Base-by-base conservation (phyloP, 1,140 invertebrate species). In the Pseudomyrmex gracilis region DNA sequence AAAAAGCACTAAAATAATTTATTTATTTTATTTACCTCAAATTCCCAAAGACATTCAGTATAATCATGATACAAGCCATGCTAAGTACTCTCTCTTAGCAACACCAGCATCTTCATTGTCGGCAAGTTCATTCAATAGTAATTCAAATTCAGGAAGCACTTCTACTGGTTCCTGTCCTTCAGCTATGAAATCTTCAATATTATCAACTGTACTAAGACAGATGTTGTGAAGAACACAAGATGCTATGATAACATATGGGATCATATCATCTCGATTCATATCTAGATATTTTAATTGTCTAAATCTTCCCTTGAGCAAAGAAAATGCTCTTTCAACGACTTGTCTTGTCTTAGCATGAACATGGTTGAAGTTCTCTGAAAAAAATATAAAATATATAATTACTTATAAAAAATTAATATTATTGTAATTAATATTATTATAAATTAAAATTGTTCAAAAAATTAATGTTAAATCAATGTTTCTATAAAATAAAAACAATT, bases 151-250 rank as follows among this genome's bases (percentile, higher is more conserved):
- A 34, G 34, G 34, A 34, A 34, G 5, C 1, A 34, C 34, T 34
- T 34, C 5, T 7, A 34, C 34, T 34, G 5, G 34, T 34, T 34
- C 34, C 34, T 34, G 34, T 34, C 34, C 34, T 34, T 34, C 34
- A 34, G 34, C 5, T 34, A 34, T 34, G 0, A 34, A 34, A 34
- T 34, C 34, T 34, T 34, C 34, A 34, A 34, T 34, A 34, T 55
- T 55, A 60, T 60, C 58, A 60, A 22, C 10, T 60, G 22, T 12
- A 24, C 17, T n/a, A 58, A 60, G 20, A 12, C 22, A 60, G 2
- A 60, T 60, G 20, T 60, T 60, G 12, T 60, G 58, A 60, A 60
- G 58, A 22, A 60, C 58, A 60, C 58, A 60, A 60, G 17, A 60
- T 10, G 20, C 58, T 24, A 60, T 60, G 17, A 60, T 60, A 0